Percentiles rank a stretch among this genome's conserved stretches.
Evolutionary conservation across 1,140 invertebrate genomes (phyloP).

Genomic region (Pygmarrhopalites habei): DNA sequence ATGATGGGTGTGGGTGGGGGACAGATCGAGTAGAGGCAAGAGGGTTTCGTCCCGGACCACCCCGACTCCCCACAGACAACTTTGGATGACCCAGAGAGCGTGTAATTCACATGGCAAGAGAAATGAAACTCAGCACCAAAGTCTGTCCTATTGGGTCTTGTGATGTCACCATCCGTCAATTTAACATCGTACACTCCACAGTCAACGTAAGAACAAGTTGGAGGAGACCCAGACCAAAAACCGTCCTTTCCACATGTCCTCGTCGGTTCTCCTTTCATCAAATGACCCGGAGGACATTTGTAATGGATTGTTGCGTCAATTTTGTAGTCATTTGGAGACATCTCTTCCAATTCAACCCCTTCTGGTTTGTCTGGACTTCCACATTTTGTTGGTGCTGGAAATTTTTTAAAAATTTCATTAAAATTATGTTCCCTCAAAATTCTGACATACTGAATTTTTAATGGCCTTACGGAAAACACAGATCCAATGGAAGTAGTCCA

Average conservation of each 20-base stretch:
- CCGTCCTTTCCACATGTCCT: constrained; percentile 70
- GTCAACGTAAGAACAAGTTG: constrained; percentile 75
- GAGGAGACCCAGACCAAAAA: constrained; percentile 70
- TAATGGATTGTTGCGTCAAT: constrained; percentile 66
- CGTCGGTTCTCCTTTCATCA: constrained; percentile 55
- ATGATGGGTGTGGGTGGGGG: constrained; percentile 10
- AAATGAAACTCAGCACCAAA: constrained; percentile 21
- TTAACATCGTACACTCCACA: constrained; percentile 56
- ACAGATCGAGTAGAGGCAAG: constrained; percentile 4
- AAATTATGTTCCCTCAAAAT: too few relatives aligned
- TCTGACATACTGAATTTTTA: neutral
- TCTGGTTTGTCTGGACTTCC: constrained; percentile 76
- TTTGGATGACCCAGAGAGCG: constrained; percentile 19
- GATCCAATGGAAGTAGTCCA: constrained; percentile 86
- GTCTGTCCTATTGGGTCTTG: constrained; percentile 13
- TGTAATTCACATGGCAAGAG: constrained; percentile 39
- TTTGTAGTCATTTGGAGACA: constrained; percentile 47
- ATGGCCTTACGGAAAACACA: constrained; percentile 65
- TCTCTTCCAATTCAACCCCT: constrained; percentile 21
- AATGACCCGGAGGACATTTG: constrained; percentile 54
- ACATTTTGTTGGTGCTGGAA: constrained; percentile 69
- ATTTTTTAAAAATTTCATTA: neutral
- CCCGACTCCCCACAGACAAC: neutral
- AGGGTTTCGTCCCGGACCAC: neutral
- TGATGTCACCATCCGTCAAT: neutral